Conservation (phyloP, 2,888 invertebrate genomes). For the Cistogaster globosa region DNA sequence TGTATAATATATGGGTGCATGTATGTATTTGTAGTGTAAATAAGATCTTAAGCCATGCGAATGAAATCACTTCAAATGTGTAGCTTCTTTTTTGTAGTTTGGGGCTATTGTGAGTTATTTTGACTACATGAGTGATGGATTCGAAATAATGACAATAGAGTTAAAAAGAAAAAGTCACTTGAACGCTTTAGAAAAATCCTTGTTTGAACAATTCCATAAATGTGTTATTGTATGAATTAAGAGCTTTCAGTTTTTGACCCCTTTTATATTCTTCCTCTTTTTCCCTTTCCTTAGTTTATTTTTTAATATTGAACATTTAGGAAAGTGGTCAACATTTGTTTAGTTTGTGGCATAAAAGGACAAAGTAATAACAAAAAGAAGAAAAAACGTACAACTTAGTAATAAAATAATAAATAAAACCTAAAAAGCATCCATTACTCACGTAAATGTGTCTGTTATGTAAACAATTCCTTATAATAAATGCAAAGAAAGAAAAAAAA, state of each 20-base stretch:
- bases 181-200: slow-evolving; percentile 26
- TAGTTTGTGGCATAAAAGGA: slow-evolving; percentile 36
- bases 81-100: neutral
- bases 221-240: slow-evolving; percentile 40
- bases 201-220: slow-evolving; percentile 35
- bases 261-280: slow-evolving; percentile 30
- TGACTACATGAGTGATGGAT: slow-evolving; percentile 58
- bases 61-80: slow-evolving; percentile 38
- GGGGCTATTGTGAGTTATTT: slow-evolving; percentile 2
- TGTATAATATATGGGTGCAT: neutral
- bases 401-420: slow-evolving; percentile 64
- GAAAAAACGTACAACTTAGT: slow-evolving; percentile 32
- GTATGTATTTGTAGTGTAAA: slow-evolving; percentile 6
- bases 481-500: slow-evolving; percentile 25
- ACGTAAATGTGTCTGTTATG: slow-evolving; percentile 60
- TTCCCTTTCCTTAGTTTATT: neutral
- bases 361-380: neutral
- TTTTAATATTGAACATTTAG: slow-evolving; percentile 24
- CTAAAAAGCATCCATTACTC: slow-evolving; percentile 69
- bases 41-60: slow-evolving; percentile 46
- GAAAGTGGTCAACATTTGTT: slow-evolving; percentile 66
- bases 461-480: slow-evolving; percentile 42
- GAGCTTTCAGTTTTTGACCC: slow-evolving; percentile 55
- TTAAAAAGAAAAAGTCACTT: slow-evolving; percentile 49
- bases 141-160: slow-evolving; percentile 44